Percentiles rank a stretch among this genome's conserved stretches.
phyloP scores from a whole-genome alignment of 1,140 invertebrate genomes.

The Musca domestica region DNA sequence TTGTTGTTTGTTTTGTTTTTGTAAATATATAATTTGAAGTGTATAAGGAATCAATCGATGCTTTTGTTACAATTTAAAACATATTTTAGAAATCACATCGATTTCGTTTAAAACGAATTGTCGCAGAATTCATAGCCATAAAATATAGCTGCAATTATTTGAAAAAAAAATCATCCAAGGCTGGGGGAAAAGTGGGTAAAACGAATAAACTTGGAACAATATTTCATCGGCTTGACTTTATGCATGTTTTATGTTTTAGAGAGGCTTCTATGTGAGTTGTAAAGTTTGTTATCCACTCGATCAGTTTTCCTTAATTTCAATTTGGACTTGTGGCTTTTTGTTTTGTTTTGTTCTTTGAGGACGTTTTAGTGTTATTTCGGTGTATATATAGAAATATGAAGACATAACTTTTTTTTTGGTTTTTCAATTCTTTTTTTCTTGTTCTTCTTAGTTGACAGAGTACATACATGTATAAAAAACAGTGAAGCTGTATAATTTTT shows the following conservation, averaged over 20 bases:
- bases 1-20: neutral
- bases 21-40: neutral
- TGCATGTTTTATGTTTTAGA: neutral
- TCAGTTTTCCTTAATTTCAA: neutral
- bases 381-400: constrained; percentile 25
- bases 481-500: constrained; percentile 16
- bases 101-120: too few relatives aligned
- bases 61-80: too few relatives aligned
- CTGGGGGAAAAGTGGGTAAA: too few relatives aligned
- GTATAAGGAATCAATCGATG: too few relatives aligned
- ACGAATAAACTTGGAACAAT: too few relatives aligned
- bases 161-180: too few relatives aligned
- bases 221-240: too few relatives aligned
- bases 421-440: constrained; percentile 1
- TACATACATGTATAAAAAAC: constrained; percentile 18
- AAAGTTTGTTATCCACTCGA: neutral
- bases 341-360: constrained; percentile 6
- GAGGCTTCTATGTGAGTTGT: constrained; percentile 10
- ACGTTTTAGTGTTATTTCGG: neutral
- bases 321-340: neutral
- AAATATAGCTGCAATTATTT: too few relatives aligned
- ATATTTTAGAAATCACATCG: too few relatives aligned
- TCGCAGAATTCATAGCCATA: too few relatives aligned
- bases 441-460: neutral
- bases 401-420: constrained; percentile 3